phyloP scores from a whole-genome alignment of 1,140 invertebrate species.

The Drosophila baimaii region DNA sequence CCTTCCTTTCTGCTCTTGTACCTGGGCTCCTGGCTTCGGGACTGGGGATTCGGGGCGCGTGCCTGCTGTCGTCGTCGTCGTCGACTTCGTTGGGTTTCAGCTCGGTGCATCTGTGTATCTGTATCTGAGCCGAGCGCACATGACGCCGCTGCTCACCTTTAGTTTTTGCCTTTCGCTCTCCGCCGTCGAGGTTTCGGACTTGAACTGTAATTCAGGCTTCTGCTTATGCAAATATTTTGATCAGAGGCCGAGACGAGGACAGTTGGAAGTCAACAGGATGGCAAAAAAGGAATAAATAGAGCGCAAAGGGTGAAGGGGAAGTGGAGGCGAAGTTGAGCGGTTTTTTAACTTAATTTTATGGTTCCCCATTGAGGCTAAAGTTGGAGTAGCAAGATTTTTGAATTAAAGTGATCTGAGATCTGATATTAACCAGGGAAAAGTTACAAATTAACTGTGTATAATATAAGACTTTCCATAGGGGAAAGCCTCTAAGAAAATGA shows the following conservation, averaged over 20 bases:
- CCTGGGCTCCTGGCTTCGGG: constrained; percentile 48
- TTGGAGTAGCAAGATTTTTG: neutral
- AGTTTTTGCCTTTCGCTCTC: constrained; percentile 6
- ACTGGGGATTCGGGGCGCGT: constrained; percentile 65
- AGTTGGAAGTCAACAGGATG: constrained; percentile 46
- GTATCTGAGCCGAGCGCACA: constrained; percentile 53
- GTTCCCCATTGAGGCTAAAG: too few relatives aligned
- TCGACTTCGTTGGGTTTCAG: constrained; percentile 30
- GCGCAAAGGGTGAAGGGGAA: neutral
- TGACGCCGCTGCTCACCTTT: constrained; percentile 64
- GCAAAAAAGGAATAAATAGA: neutral
- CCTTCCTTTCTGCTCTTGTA: constrained; percentile 47
- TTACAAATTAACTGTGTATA: too few relatives aligned
- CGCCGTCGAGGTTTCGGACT: constrained; percentile 25
- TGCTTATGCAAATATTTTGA: constrained; percentile 80
- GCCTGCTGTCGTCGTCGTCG: constrained; percentile 80
- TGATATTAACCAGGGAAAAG: too few relatives aligned
- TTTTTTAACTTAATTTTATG: neutral
- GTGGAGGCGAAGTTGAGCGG: neutral
- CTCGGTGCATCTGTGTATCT: constrained; percentile 22
- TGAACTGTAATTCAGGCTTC: constrained; percentile 68
- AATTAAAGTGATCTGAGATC: neutral
- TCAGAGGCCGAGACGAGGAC: constrained; percentile 38
- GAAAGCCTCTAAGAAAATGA: neutral
- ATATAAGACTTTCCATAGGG: neutral